Conservation (phyloP, 2,888 invertebrate genomes). For the Didymodactylos carnosus region DNA sequence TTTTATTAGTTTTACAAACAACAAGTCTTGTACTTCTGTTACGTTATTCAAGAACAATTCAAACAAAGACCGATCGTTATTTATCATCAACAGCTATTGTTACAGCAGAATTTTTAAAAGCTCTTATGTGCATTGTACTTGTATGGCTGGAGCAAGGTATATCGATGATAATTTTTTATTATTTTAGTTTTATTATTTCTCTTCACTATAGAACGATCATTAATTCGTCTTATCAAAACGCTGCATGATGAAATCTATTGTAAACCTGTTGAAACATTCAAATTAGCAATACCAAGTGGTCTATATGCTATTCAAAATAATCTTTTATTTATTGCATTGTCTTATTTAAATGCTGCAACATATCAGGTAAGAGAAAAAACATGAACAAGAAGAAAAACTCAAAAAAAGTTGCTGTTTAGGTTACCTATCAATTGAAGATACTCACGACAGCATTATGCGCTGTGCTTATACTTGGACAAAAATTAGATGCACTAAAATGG, state of each 20-base stretch:
- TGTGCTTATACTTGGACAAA: constrained; percentile 59
- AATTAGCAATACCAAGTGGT: constrained; percentile 21
- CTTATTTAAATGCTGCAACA: constrained; percentile 38
- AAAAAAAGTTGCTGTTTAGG: no score
- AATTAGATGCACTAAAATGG: constrained; percentile 63
- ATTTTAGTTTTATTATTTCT: not conserved
- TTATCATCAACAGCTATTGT: constrained; percentile 23
- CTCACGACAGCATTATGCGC: constrained; percentile 89
- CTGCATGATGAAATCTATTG: constrained; percentile 20
- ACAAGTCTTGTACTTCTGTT: constrained; percentile 32
- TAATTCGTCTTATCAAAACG: not conserved
- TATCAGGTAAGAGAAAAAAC: no score
- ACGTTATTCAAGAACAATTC: constrained; percentile 31
- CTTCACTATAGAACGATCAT: not conserved
- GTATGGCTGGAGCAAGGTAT: constrained; percentile 20
- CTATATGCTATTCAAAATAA: constrained; percentile 39
- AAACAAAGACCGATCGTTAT: constrained; percentile 17
- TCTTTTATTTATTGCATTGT: constrained; percentile 37
- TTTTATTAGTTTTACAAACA: constrained; percentile 34
- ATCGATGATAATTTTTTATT: not conserved
- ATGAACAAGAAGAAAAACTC: no score
- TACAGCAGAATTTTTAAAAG: constrained; percentile 30
- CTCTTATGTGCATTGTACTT: constrained; percentile 26
- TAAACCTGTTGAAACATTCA: constrained; percentile 7
- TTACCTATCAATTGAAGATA: constrained; percentile 90